Evolutionary conservation across 1,140 invertebrate genomes (phyloP).

Genomic region (Chrysomallon squamiferum): DNA sequence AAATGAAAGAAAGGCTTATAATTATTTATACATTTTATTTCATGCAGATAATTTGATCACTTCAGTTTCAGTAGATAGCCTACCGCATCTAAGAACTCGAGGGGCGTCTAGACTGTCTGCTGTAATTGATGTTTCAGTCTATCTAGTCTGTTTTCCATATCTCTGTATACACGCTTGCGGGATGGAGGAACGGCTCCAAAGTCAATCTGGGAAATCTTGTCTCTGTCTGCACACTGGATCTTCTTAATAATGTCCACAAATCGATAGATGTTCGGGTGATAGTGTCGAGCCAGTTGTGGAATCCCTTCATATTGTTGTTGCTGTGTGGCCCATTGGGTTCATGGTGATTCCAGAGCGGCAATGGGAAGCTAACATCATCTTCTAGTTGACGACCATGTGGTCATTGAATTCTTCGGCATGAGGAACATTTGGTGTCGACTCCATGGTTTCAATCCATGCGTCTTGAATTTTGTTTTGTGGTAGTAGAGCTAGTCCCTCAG

Average conservation of each 20-base stretch:
- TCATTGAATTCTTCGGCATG: not conserved
- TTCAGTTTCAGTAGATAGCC: not conserved
- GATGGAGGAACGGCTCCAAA: not conserved
- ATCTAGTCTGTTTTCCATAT: not conserved
- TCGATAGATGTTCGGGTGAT: not conserved
- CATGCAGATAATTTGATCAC: too few species aligned
- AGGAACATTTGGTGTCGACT: not conserved
- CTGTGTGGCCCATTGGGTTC: not conserved
- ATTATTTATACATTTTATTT: too few species aligned
- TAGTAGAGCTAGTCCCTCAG: not conserved
- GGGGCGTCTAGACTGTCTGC: not conserved
- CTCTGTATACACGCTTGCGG: not conserved
- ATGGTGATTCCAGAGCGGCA: not conserved
- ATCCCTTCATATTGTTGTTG: not conserved
- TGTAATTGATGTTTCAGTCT: not conserved
- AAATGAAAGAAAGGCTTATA: too few species aligned
- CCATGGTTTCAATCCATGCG: not conserved
- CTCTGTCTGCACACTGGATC: too few species aligned
- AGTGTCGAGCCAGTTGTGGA: not conserved
- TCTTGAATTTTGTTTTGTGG: not conserved
- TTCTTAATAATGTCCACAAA: not conserved
- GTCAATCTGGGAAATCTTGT: not conserved
- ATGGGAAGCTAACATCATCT: not conserved
- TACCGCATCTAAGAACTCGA: not conserved
- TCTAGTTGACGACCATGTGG: not conserved